These are phyloP conservation scores for Sciurus vulgaris DNA, from an alignment of 2,797 vertebrate genomes.

Conservation along the genomic window DNA sequence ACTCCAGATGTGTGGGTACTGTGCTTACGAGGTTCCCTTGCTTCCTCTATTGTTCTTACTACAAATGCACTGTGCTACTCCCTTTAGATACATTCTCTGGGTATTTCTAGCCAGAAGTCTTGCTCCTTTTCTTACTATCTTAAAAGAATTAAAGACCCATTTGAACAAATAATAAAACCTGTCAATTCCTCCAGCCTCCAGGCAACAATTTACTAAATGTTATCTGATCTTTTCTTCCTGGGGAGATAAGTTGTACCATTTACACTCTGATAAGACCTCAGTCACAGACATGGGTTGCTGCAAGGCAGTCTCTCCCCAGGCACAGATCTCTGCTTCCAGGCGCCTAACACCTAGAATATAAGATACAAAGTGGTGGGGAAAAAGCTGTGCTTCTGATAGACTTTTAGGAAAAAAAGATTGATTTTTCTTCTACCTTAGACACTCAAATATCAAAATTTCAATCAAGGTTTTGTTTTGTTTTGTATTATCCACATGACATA, in stretches of 20 bases:
- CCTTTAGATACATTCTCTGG: neutral
- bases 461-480: neutral
- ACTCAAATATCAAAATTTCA: neutral
- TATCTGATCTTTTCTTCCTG: conserved; percentile 16
- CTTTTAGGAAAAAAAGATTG: neutral
- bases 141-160: neutral
- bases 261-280: neutral
- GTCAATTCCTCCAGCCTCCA: neutral
- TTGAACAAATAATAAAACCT: conserved; percentile 44
- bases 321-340: neutral
- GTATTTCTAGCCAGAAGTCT: neutral
- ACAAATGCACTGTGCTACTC: neutral
- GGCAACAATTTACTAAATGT: neutral
- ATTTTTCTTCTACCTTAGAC: neutral
- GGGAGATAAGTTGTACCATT: neutral
- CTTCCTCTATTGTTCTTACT: neutral
- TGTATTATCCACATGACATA: neutral
- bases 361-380: neutral
- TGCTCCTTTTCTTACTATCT: neutral
- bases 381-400: neutral
- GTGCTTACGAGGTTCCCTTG: neutral
- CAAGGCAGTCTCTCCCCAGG: neutral
- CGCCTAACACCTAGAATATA: neutral
- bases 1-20: neutral
- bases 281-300: neutral